Conservation (phyloP, 53 echinoderm and acorn worm genomes). For the Paelopatides confundens region DNA sequence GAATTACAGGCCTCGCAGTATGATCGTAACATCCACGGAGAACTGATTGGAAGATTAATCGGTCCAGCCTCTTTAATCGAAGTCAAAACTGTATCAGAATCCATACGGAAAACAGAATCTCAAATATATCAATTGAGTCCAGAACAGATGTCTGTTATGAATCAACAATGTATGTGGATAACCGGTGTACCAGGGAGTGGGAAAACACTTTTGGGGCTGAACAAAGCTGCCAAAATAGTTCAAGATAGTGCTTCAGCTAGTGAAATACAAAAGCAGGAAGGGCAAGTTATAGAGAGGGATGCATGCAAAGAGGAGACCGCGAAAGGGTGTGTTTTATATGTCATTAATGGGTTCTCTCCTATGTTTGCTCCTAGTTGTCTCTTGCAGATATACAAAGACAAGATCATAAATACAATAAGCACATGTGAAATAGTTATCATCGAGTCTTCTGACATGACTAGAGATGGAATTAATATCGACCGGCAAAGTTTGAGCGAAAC, state of each 20-base stretch:
- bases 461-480: not conserved
- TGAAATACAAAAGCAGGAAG: not conserved
- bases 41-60: not conserved
- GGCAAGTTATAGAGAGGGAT: not conserved
- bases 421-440: not conserved
- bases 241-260: not conserved
- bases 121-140: not conserved
- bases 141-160: not conserved
- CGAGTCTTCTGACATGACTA: not conserved
- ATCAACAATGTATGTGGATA: not conserved
- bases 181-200: slow-evolving; percentile 32
- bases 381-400: not conserved
- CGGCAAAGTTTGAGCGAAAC: not conserved
- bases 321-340: not conserved
- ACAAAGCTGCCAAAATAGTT: slow-evolving; percentile 3
- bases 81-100: not conserved
- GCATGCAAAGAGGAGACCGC: not conserved
- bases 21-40: not conserved
- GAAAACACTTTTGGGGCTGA: not conserved
- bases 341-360: not conserved
- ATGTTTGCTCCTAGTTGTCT: not conserved
- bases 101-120: not conserved
- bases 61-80: slow-evolving; percentile 11
- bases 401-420: not conserved
- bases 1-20: not conserved